Evolutionary conservation across 2,888 invertebrate genomes (phyloP).

Genomic region (Brenthis ino): DNA sequence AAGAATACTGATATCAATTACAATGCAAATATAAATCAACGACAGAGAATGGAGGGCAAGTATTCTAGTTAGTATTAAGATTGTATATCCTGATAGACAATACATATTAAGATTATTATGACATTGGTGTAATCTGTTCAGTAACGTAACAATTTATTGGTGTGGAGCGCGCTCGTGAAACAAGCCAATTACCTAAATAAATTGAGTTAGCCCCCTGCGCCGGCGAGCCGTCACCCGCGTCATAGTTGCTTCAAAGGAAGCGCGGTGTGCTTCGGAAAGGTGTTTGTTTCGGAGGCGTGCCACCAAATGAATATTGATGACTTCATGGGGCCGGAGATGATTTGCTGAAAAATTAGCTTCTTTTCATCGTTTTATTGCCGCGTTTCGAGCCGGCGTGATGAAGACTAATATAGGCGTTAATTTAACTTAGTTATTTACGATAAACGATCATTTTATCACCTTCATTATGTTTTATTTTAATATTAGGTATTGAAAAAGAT

Average conservation of each 20-base stretch:
- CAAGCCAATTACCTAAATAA: constrained; percentile 78
- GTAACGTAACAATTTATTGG: constrained; percentile 51
- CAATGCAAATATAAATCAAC: too few species aligned
- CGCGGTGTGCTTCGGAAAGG: constrained; percentile 68
- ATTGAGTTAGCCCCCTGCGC: constrained; percentile 55
- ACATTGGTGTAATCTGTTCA: constrained; percentile 46
- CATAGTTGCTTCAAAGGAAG: constrained; percentile 73
- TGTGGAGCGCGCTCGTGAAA: constrained; percentile 61
- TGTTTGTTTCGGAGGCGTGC: constrained; percentile 79
- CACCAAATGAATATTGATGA: constrained; percentile 81
- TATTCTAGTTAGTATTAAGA: background rate
- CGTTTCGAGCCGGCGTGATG: constrained; percentile 69
- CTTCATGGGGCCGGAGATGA: constrained; percentile 79
- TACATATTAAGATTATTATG: constrained; percentile 40
- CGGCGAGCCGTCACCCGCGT: constrained; percentile 49
- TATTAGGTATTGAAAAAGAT: constrained; percentile 1
- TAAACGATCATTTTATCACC: constrained; percentile 61
- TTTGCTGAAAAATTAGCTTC: constrained; percentile 81
- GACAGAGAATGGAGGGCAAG: too few species aligned
- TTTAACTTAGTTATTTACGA: constrained; percentile 67
- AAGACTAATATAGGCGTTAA: constrained; percentile 80
- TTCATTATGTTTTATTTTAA: constrained; percentile 43
- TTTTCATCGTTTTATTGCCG: constrained; percentile 80
- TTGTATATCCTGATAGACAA: constrained; percentile 1
- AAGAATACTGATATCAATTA: too few species aligned